Evolutionary conservation across 2,888 invertebrate species (phyloP).

Genomic region (Esperia sulphurella): DNA sequence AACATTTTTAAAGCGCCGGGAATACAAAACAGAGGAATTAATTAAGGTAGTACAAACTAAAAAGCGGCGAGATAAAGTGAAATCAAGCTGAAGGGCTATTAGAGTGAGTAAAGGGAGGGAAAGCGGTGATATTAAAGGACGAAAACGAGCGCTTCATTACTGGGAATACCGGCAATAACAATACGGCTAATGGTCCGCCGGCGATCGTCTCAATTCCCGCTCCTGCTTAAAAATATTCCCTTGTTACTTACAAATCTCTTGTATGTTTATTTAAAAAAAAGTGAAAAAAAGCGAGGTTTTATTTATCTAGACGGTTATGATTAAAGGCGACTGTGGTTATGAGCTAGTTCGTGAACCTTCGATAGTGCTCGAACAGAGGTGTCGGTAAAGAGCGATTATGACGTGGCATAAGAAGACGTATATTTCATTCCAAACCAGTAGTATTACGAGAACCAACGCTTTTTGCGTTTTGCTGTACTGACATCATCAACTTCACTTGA

Average conservation of each 20-base stretch:
- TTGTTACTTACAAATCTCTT: constrained; percentile 43
- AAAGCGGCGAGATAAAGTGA: constrained; percentile 51
- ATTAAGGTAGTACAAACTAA: constrained; percentile 50
- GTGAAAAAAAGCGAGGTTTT: too few relatives aligned
- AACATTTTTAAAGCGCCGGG: constrained; percentile 26
- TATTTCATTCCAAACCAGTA: too few relatives aligned
- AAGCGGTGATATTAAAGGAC: constrained; percentile 69
- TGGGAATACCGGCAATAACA: constrained; percentile 72
- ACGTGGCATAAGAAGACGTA: too few relatives aligned
- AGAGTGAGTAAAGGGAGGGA: constrained; percentile 58
- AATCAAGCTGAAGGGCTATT: constrained; percentile 59
- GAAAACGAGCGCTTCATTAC: constrained; percentile 76
- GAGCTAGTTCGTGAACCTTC: too few relatives aligned
- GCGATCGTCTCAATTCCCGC: constrained; percentile 63
- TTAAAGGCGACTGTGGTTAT: too few relatives aligned
- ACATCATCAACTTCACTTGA: too few relatives aligned
- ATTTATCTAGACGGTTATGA: too few relatives aligned
- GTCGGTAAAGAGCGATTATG: too few relatives aligned
- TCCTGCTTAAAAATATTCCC: constrained; percentile 55
- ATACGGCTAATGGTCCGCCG: constrained; percentile 69
- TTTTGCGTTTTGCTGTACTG: too few relatives aligned
- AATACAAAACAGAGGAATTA: constrained; percentile 50
- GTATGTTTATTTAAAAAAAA: too few relatives aligned
- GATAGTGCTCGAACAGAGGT: too few relatives aligned
- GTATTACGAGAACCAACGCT: too few relatives aligned